These are phyloP conservation scores for Holothuria leucospilota DNA, from an alignment of 53 echinoderm and acorn worm species.

Conservation along the genomic window DNA sequence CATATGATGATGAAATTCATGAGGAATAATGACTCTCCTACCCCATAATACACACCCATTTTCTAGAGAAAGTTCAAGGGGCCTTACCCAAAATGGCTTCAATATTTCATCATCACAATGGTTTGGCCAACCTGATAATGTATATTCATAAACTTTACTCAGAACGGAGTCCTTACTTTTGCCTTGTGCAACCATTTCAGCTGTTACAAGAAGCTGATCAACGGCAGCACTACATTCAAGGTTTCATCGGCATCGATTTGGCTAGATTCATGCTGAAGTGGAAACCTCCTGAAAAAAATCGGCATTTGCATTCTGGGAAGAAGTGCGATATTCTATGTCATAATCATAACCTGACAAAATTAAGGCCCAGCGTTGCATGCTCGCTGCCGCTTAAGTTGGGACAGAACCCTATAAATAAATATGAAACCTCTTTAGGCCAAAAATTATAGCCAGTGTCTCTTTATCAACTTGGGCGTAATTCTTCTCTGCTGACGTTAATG, in stretches of 20 bases:
- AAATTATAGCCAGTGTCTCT: constrained; percentile 42
- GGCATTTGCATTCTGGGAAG: constrained; percentile 16
- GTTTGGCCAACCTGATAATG: constrained; percentile 19
- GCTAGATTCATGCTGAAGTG: background rate
- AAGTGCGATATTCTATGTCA: constrained; percentile 22
- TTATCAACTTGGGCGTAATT: constrained; percentile 34
- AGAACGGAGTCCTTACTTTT: constrained; percentile 6
- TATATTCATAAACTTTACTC: constrained; percentile 8
- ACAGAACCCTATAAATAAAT: constrained; percentile 31
- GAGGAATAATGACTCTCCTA: background rate
- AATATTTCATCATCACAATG: background rate
- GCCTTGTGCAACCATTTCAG: background rate
- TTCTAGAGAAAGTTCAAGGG: background rate
- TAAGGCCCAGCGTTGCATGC: constrained; percentile 49
- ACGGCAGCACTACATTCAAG: no score
- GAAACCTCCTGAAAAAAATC: constrained; percentile 48
- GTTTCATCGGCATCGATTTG: constrained; percentile 21
- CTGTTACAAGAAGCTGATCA: constrained; percentile 36
- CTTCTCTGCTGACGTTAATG: constrained; percentile 23
- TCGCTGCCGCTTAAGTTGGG: constrained; percentile 41
- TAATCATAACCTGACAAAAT: constrained; percentile 43
- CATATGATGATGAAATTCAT: background rate
- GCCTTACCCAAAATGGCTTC: constrained; percentile 6
- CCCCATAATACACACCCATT: background rate
- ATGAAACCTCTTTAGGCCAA: constrained; percentile 49